Evolutionary conservation across 2,888 invertebrate genomes (phyloP).

Genomic region (Pachymerium ferrugineum): DNA sequence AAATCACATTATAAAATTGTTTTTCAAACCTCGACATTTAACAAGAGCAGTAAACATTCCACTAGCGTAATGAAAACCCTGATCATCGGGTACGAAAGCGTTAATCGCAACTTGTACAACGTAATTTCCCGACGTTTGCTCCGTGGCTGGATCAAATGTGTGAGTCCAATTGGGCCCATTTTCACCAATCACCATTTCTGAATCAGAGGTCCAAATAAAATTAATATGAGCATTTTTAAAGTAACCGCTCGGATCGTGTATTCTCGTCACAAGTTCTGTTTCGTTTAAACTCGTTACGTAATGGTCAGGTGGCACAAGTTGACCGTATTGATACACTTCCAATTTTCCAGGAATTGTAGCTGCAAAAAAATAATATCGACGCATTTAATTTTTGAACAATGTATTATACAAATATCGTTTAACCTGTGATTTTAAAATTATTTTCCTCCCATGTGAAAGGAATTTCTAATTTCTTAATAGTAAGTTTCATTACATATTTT

Average conservation of each 20-base stretch:
- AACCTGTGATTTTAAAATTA: not conserved
- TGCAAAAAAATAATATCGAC: not conserved
- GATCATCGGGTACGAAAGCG: not conserved
- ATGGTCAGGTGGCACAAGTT: not conserved
- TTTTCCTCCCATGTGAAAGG: not conserved
- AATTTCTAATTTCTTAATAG: not conserved
- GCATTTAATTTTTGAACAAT: too few relatives aligned
- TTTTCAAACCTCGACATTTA: not conserved
- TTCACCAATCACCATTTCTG: not conserved
- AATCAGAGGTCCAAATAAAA: not conserved
- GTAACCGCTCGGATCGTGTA: not conserved
- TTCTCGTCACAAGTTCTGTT: not conserved
- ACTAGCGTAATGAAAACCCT: not conserved
- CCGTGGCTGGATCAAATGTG: not conserved
- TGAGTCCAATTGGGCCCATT: not conserved
- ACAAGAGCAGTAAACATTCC: not conserved
- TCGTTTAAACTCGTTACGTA: not conserved
- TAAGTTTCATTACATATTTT: not conserved
- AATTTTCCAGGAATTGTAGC: not conserved
- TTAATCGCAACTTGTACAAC: not conserved
- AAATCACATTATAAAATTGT: too few relatives aligned
- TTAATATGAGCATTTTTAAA: not conserved
- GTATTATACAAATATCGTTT: not conserved
- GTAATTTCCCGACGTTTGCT: not conserved
- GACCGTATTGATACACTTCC: not conserved